Evolutionary conservation across 2,797 vertebrate genomes (phyloP), one percentile per base, ranked within the genome.

Genomic region (Heliangelus exortis): DNA sequence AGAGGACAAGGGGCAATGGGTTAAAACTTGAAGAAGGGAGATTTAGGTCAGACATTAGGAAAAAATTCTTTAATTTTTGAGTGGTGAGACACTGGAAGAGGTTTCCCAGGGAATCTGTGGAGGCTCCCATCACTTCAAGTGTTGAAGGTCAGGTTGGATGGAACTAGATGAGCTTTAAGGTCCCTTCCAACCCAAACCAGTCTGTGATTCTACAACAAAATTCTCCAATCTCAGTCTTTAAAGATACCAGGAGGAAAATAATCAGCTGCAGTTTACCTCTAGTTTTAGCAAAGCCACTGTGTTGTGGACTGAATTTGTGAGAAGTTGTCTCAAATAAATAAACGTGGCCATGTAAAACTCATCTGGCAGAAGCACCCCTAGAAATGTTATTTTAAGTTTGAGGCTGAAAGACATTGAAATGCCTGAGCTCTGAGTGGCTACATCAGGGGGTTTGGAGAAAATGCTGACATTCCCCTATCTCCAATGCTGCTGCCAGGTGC

Each of bases 401-500:
- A 87, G 51, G 62, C 63, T 76, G 66, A 76, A 76, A 57, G 54
- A 84, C 91, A 79, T 90, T 68, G 36, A 81, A 87, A 79, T 63
- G 54, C 20, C 57, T 74, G 58, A 89, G 61, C 63, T 85, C 23
- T 69, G 81, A 86, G 87, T 0, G 12, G 66, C 93, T 51, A 7
- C 47, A 65, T 48, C 45, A 75, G 51, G 92, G 26, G 25, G 65
- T 71, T 31, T 85, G 58, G 61, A 94, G 69, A 80, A 96, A 93
- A 59, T 75, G 92, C 95, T 92, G 82, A 94, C 88, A 90, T 68
- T 67, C 28, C 43, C 8, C 51, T 43, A 18, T 90, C 78, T 87
- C 26, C 67, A 91, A 82, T 55, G 72, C 48, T 81, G 88, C 91
- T 95, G 84, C 92, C 94, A 96, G 77, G 80, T 96, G 86, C 62